Evolutionary conservation across 2,797 vertebrate species (phyloP).

Genomic region (Danio albolineatus): DNA sequence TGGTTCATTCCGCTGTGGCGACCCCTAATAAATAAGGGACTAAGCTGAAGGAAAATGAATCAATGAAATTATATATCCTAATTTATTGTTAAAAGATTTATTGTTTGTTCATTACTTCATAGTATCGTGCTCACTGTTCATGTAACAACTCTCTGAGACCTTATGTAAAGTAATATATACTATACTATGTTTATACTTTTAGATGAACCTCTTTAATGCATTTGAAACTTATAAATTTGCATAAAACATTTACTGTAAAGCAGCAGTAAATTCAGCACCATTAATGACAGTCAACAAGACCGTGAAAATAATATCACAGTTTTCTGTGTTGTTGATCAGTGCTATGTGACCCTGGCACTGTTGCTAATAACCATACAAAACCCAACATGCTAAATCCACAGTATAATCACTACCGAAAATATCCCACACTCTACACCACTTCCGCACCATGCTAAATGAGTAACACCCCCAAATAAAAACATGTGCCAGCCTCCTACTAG

Average conservation of each 20-base stretch:
- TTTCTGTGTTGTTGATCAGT: background rate
- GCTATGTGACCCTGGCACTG: background rate
- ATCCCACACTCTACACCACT: background rate
- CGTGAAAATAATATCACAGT: background rate
- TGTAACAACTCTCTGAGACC: too few species aligned
- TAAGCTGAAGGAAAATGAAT: too few species aligned
- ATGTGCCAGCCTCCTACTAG: slow-evolving; percentile 31
- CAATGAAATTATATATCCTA: too few species aligned
- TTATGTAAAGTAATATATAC: background rate
- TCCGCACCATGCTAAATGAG: slow-evolving; percentile 2
- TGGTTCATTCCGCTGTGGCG: too few species aligned
- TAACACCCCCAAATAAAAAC: background rate
- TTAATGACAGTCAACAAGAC: background rate
- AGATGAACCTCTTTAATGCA: background rate
- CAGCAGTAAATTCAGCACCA: background rate
- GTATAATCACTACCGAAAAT: slow-evolving; percentile 3
- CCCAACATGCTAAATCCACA: background rate
- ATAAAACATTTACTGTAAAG: background rate
- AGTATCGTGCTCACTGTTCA: too few species aligned
- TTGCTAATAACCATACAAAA: slow-evolving; percentile 8
- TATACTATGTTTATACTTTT: background rate
- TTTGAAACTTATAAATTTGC: too few species aligned
- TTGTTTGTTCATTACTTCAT: too few species aligned
- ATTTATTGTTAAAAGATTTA: too few species aligned
- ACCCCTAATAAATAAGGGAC: too few species aligned